Evolutionary conservation across 2,797 vertebrate species (phyloP).

Genomic region (Peromyscus nudipes): DNA sequence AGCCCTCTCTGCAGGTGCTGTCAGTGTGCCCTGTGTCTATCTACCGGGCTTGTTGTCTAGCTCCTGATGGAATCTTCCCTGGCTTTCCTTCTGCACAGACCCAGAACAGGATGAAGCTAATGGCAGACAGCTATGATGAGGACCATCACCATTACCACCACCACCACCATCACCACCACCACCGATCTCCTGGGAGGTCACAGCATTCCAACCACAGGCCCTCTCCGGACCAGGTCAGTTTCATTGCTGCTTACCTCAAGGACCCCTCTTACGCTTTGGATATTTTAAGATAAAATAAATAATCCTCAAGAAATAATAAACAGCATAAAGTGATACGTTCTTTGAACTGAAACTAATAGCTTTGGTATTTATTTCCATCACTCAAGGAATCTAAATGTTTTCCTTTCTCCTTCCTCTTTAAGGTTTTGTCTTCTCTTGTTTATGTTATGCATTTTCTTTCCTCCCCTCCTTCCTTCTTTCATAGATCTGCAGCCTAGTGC

Average conservation of each 20-base stretch:
- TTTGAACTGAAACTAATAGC: constrained; percentile 84
- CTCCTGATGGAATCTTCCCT: constrained; percentile 73
- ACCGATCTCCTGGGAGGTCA: constrained; percentile 92
- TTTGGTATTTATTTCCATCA: constrained; percentile 86
- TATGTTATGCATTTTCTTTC: constrained; percentile 79
- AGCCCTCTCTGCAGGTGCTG: neutral
- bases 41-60: constrained; percentile 20
- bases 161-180: constrained; percentile 93
- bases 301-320: constrained; percentile 83
- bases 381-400: constrained; percentile 85
- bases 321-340: constrained; percentile 79
- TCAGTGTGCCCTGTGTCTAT: neutral
- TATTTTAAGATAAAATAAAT: constrained; percentile 85
- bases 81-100: constrained; percentile 89
- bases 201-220: constrained; percentile 94
- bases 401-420: constrained; percentile 84
- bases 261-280: constrained; percentile 69
- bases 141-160: constrained; percentile 94
- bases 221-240: constrained; percentile 96
- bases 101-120: constrained; percentile 97
- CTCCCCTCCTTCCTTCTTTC: constrained; percentile 74
- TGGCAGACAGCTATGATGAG: constrained; percentile 96
- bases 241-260: constrained; percentile 59
- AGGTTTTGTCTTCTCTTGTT: constrained; percentile 80
- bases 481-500: constrained; percentile 61